Evolutionary conservation across 2,888 invertebrate genomes (phyloP).

Genomic region (Tenodera sinensis): DNA sequence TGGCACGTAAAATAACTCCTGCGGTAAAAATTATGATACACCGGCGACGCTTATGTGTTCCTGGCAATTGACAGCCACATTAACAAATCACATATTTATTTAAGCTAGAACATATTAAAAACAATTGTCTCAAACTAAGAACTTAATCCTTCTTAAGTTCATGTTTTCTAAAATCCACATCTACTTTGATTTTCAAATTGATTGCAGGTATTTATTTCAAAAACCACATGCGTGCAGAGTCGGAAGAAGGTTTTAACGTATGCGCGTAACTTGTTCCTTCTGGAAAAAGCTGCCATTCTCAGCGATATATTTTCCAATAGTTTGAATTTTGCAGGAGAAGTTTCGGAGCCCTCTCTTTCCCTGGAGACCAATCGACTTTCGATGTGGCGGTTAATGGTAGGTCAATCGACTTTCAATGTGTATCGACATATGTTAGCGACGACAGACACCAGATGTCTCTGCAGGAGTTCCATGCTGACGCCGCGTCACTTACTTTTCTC

Average conservation of each 20-base stretch:
- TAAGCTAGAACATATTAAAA: no score
- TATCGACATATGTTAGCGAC: background rate
- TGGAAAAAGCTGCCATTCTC: background rate
- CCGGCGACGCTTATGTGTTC: no score
- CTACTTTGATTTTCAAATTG: no score
- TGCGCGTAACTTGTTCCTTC: background rate
- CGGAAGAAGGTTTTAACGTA: background rate
- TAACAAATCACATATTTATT: no score
- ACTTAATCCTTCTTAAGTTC: no score
- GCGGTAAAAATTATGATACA: no score
- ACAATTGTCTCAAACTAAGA: no score
- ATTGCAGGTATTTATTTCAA: no score
- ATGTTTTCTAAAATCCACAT: no score
- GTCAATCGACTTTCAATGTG: constrained; percentile 2
- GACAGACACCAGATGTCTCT: background rate
- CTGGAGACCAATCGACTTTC: background rate
- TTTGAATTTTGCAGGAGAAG: background rate
- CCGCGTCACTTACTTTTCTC: background rate
- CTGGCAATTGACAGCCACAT: no score
- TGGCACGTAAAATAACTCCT: no score
- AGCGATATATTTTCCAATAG: background rate
- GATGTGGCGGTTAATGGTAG: constrained; percentile 1
- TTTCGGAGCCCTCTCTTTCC: background rate
- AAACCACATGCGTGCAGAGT: background rate
- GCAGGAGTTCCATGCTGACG: background rate